phyloP scores from a whole-genome alignment of 2,797 vertebrate species.

The Prionace glauca region DNA sequence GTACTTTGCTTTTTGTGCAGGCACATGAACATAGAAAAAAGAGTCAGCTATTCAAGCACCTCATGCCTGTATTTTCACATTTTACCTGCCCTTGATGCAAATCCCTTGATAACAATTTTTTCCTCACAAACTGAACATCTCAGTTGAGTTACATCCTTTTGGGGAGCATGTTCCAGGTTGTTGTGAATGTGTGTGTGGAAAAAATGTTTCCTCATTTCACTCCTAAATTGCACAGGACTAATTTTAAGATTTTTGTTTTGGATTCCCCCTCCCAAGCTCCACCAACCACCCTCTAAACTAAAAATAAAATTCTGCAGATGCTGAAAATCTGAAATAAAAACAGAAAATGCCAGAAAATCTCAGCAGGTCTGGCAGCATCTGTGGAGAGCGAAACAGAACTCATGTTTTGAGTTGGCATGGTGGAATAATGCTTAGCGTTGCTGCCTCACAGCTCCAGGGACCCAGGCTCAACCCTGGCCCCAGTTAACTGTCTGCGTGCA shows the following conservation, averaged over 20 bases:
- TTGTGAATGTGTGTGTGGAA: background rate
- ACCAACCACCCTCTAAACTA: too few species aligned
- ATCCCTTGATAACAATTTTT: background rate
- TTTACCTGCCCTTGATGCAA: background rate
- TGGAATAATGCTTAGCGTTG: too few species aligned
- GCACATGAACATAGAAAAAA: background rate
- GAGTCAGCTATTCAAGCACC: background rate
- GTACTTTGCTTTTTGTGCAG: background rate
- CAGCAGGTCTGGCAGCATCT: too few species aligned
- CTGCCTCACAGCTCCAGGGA: too few species aligned
- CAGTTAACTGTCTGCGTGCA: too few species aligned
- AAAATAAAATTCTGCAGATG: too few species aligned
- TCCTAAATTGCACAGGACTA: background rate
- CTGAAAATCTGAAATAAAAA: too few species aligned
- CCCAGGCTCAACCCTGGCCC: too few species aligned
- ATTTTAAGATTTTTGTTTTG: background rate
- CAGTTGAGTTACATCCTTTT: background rate
- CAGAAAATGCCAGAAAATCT: too few species aligned
- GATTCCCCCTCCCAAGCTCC: background rate
- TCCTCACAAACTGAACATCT: background rate
- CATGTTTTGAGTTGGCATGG: too few species aligned
- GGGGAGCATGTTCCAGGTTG: background rate
- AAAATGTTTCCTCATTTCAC: background rate
- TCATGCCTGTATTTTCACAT: background rate
- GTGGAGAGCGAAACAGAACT: too few species aligned